Base-by-base conservation (phyloP, 2,797 vertebrate genomes). In the Aldrovandia affinis region DNA sequence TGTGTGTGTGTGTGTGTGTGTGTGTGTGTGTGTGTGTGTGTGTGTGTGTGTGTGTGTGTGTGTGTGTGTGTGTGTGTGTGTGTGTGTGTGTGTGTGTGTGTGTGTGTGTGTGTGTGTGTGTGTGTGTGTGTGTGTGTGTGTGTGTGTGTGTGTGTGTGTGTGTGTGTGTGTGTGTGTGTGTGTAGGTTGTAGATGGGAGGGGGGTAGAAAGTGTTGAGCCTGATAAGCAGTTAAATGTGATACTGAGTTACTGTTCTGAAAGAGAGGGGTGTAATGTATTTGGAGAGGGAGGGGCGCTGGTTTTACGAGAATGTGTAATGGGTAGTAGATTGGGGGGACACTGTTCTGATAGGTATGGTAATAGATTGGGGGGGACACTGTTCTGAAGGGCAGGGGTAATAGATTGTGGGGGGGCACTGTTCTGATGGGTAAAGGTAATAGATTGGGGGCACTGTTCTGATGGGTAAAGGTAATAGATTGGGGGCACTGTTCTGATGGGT, bases 181-280 rank as follows among this genome's bases (percentile, higher is more conserved):
- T 28, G n/a, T 33, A 85, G 88, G 75, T 87, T 33, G 65, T 33
- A 85, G 73, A 65, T 85, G 84, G 83, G 82, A 54, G 85, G 89
- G 83, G 65, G 79, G 87, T 83, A 86, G 84, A 22, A 85, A 86
- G 83, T 78, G 84, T 80, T 30, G 50, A 33, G 78, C 86, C 88
- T 88, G 86, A 86, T 86, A 83, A 81, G 86, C 86, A 84, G 88
- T 85, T 92, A 86, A 94, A 92, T 89, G 86, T 92, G 89, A 91
- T 89, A 88, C 90, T 78, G 79, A 85, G 86, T 91, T 85, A 87
- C 14, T 33, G 75, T 88, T 88, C 83, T 88, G 89, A 88, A 57
- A 85, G 90, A 87, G 87, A 85, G 86, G 86, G 73, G 78, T n/a
- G 88, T 83, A 78, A 89, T 86, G 61, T 83, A 87, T 80, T 87